Evolutionary conservation across 2,113 vertebrate species (phyloP).

Genomic region (Sialia sialis): DNA sequence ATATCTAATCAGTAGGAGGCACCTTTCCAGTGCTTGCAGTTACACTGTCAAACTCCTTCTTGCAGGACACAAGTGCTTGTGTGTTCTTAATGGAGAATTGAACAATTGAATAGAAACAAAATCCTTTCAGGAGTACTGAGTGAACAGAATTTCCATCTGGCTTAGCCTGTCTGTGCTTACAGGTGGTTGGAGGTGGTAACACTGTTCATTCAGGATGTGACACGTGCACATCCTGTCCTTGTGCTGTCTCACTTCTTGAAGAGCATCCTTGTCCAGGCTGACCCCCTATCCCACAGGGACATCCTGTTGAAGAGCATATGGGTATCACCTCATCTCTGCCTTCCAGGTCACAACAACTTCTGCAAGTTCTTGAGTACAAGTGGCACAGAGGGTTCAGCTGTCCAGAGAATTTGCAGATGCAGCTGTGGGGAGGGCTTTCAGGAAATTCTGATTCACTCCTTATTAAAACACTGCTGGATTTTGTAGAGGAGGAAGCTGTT

Average conservation of each 20-base stretch:
- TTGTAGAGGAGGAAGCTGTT: background rate
- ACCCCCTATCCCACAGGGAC: rapidly evolving
- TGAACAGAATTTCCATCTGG: background rate
- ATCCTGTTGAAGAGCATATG: background rate
- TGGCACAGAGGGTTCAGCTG: background rate
- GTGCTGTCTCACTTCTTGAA: background rate
- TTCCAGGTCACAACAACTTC: background rate
- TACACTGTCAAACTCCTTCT: rapidly evolving
- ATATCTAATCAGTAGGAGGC: background rate
- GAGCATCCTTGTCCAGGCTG: background rate
- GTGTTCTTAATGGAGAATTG: background rate
- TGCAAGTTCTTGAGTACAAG: background rate
- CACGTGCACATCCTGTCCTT: rapidly evolving
- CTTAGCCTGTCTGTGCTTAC: background rate
- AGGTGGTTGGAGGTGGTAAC: background rate
- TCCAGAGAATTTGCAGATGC: rapidly evolving
- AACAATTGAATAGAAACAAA: background rate
- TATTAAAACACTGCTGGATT: background rate
- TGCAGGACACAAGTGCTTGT: background rate
- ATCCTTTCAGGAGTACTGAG: background rate
- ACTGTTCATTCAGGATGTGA: background rate
- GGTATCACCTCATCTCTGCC: background rate
- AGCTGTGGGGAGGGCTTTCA: background rate
- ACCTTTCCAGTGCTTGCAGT: background rate
- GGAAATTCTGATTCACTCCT: background rate